Evolutionary conservation across 2,797 vertebrate genomes (phyloP).

Genomic region (Pseudomugil gertrudae): DNA sequence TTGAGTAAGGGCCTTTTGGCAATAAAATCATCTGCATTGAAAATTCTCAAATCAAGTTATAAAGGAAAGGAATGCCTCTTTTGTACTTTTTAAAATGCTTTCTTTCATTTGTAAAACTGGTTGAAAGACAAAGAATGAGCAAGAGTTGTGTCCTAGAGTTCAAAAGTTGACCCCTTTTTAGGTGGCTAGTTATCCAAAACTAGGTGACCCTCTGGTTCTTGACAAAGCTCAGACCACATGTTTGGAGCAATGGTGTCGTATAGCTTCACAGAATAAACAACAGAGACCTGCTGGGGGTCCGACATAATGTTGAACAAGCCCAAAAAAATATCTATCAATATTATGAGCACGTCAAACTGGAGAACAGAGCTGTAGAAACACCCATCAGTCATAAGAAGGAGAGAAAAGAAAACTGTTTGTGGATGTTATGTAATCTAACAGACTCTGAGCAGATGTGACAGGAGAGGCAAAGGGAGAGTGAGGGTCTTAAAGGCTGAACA

Average conservation of each 20-base stretch:
- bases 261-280: constrained; percentile 62
- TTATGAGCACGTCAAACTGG: constrained; percentile 20
- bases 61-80: constrained; percentile 5
- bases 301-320: constrained; percentile 24
- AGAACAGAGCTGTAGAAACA: constrained; percentile 31
- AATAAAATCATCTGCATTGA: too few species aligned
- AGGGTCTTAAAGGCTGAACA: constrained; percentile 57
- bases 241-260: constrained; percentile 48
- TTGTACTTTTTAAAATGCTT: not conserved
- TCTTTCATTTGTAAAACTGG: not conserved
- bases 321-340: constrained; percentile 42
- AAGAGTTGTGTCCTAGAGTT: constrained; percentile 14
- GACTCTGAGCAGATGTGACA: constrained; percentile 69
- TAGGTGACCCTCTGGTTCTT: constrained; percentile 51
- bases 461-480: constrained; percentile 33
- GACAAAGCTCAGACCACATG: constrained; percentile 63
- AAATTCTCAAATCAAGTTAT: not conserved
- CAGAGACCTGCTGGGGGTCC: constrained; percentile 31
- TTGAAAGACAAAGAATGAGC: not conserved
- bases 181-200: constrained; percentile 35
- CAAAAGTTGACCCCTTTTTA: constrained; percentile 7
- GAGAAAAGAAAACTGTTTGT: constrained; percentile 71
- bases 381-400: constrained; percentile 52
- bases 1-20: not conserved
- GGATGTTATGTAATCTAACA: constrained; percentile 73